phyloP scores from a whole-genome alignment of 2,113 vertebrate genomes.

The Chaenogobius annularis region DNA sequence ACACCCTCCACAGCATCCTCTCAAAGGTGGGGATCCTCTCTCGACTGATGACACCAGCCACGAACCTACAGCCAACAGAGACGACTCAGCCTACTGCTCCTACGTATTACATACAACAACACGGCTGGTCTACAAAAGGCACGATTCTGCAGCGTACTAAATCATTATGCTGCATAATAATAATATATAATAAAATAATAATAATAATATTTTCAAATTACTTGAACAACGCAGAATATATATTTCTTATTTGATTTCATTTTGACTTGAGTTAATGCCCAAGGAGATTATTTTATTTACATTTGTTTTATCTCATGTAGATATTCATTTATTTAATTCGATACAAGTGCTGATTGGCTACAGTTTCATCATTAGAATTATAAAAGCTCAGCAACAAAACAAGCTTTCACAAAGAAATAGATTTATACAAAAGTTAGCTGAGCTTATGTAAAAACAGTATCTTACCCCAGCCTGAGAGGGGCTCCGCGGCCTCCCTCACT shows the following conservation, averaged over 20 bases:
- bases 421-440: too few species aligned
- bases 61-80: slow-evolving; percentile 79
- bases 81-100: not conserved
- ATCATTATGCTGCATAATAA: not conserved
- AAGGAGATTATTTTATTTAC: too few species aligned
- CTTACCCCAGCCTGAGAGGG: slow-evolving; percentile 91
- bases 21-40: slow-evolving; percentile 96
- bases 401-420: too few species aligned
- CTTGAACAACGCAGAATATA: not conserved
- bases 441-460: too few species aligned
- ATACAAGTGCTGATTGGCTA: not conserved
- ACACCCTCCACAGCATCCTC: slow-evolving; percentile 98
- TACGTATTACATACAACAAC: too few species aligned
- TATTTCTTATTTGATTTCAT: not conserved
- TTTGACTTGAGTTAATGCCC: not conserved
- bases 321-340: too few species aligned
- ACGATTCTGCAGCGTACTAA: not conserved
- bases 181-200: too few species aligned
- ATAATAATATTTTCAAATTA: not conserved
- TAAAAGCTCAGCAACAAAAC: not conserved
- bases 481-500: slow-evolving; percentile 91
- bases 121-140: not conserved
- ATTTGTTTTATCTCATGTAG: too few species aligned
- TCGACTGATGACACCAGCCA: slow-evolving; percentile 94
- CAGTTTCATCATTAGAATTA: not conserved